These are phyloP conservation scores for Pseudomyrmex flavicornis DNA, from an alignment of 1,140 invertebrate species.

Conservation along the genomic window DNA sequence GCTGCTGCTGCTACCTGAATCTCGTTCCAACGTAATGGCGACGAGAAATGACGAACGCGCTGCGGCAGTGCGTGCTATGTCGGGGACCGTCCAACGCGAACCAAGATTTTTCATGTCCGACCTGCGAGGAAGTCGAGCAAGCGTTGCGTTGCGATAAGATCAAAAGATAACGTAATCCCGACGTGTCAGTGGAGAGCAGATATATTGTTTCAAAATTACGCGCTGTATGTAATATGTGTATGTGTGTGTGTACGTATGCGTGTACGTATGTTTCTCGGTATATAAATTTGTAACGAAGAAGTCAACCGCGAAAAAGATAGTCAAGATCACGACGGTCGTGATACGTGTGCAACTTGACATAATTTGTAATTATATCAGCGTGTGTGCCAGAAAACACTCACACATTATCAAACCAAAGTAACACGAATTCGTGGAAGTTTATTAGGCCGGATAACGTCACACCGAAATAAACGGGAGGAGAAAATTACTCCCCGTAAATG, in stretches of 20 bases:
- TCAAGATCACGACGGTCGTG: background rate
- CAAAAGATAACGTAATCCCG: slow-evolving; percentile 8
- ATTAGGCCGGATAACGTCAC: slow-evolving; percentile 28
- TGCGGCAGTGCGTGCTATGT: slow-evolving; percentile 86
- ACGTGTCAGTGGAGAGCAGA: background rate
- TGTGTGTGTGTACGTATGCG: no score
- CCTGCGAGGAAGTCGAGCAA: slow-evolving; percentile 69
- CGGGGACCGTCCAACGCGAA: slow-evolving; percentile 85
- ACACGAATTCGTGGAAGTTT: background rate
- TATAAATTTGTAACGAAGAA: background rate
- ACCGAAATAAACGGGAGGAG: background rate
- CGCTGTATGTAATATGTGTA: background rate
- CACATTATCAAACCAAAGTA: no score
- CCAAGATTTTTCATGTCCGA: slow-evolving; percentile 86
- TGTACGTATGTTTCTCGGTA: background rate
- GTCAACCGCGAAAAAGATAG: background rate
- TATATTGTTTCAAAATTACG: background rate
- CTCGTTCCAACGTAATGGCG: slow-evolving; percentile 80
- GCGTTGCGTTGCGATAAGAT: slow-evolving; percentile 50
- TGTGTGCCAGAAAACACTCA: background rate
- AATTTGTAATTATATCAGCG: slow-evolving; percentile 12
- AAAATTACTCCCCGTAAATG: background rate
- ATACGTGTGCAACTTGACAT: background rate
- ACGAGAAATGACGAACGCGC: slow-evolving; percentile 84
- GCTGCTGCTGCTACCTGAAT: slow-evolving; percentile 69